Evolutionary conservation across 2,113 vertebrate species (phyloP).

Genomic region (Coracopsis vasa): DNA sequence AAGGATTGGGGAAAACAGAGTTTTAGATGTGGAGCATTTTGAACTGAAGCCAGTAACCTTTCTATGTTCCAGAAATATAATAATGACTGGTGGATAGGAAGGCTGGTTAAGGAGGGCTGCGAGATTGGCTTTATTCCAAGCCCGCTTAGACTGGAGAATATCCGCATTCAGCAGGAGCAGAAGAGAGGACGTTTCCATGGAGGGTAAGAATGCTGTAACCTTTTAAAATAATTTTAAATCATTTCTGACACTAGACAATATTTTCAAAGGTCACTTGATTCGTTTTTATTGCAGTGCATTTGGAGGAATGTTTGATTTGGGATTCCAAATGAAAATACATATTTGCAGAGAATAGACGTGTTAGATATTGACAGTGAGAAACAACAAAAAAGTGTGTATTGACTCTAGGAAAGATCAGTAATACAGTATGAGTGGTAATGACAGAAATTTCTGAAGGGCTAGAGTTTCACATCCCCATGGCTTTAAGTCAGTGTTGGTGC

Average conservation of each 20-base stretch:
- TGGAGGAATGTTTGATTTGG: not conserved
- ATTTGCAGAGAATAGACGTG: not conserved
- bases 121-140: slow-evolving; percentile 98
- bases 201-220: slow-evolving; percentile 78
- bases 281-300: not conserved
- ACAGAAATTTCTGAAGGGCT: not conserved
- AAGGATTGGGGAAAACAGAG: not conserved
- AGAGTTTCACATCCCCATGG: fast-evolving
- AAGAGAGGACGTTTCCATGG: slow-evolving; percentile 93
- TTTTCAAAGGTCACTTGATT: not conserved
- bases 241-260: fast-evolving
- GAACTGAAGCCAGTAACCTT: not conserved
- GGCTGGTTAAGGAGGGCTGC: slow-evolving; percentile 96
- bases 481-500: not conserved
- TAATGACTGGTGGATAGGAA: slow-evolving; percentile 99
- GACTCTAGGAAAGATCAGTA: not conserved
- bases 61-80: slow-evolving; percentile 90
- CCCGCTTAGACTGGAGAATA: slow-evolving; percentile 92
- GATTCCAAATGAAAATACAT: fast-evolving
- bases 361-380: not conserved
- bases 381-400: not conserved
- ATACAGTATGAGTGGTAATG: not conserved
- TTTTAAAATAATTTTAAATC: not conserved
- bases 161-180: slow-evolving; percentile 93
- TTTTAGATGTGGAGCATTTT: fast-evolving